phyloP scores from a whole-genome alignment of 1,140 invertebrate species.

The Drosophila arizonae region DNA sequence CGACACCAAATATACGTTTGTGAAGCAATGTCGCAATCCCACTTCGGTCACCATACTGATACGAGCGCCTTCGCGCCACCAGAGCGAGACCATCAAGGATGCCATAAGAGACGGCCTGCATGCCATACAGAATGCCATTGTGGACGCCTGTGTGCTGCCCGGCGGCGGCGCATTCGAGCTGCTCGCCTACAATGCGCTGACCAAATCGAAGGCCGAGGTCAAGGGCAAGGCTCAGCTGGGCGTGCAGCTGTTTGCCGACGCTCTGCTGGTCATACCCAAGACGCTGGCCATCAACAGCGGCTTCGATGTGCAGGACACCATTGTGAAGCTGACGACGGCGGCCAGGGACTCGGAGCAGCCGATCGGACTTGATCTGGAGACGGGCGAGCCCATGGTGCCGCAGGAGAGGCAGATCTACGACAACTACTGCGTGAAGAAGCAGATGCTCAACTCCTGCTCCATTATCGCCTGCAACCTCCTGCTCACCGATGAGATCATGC shows the following conservation, averaged over 20 bases:
- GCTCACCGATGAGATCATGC: conserved; percentile 99
- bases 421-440: conserved; percentile 98
- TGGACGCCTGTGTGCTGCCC: conserved; percentile 93
- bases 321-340: conserved; percentile 94
- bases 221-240: conserved; percentile 96
- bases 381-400: conserved; percentile 93
- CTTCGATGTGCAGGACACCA: conserved; percentile 95
- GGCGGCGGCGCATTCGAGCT: conserved; percentile 99
- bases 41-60: conserved; percentile 97
- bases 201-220: conserved; percentile 92
- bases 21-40: conserved; percentile 97
- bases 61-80: conserved; percentile 97
- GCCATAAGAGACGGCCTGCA: conserved; percentile 97
- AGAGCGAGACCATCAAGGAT: conserved; percentile 97
- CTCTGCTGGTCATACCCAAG: conserved; percentile 97
- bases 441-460: conserved; percentile 97
- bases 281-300: conserved; percentile 96
- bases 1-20: conserved; percentile 98
- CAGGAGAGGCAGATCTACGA: conserved; percentile 94
- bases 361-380: conserved; percentile 93
- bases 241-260: conserved; percentile 97
- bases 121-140: conserved; percentile 97
- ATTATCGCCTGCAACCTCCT: conserved; percentile 98
- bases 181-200: conserved; percentile 91
- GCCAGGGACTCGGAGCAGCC: conserved; percentile 84